Evolutionary conservation across 2,888 invertebrate genomes (phyloP), one percentile per base, ranked within the genome.

Genomic region (Scaptomyza caliginosa): DNA sequence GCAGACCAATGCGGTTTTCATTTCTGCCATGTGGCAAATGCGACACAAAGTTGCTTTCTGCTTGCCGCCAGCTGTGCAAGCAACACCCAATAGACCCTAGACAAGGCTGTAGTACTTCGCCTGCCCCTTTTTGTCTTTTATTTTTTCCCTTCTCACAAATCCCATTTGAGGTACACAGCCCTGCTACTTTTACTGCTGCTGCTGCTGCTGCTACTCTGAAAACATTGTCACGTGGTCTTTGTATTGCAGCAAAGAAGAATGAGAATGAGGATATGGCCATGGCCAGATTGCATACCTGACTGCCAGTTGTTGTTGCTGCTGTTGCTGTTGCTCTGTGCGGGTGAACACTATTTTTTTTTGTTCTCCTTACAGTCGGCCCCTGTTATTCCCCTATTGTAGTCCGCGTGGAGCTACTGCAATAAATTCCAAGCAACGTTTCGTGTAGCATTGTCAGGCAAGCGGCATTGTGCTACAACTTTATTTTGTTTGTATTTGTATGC

Each of bases 141-240:
- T 32, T 21, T 5, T 28, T 23, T 10, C 38, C 19, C 43, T 21
- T 24, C 56, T 8, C 19, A 38, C 51, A 52, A 57, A 57, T 43
- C 48, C 66, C 38, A 52, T 57, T 57, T 32, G 32, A 52, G 34
- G 24, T 30, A 30, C 38, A 19, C 4, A 3, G 8, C 48, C 19
- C 4, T 17, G 17, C n/a, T 30, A n/a, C 6, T 17, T n/a, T 21
- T 30, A 2, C 10, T n/a, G n/a, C n/a, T n/a, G 36, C 38, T 11
- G 19, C 5, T 30, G 32, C 24, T 59, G 48, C 34, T 58, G 39
- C 42, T 62, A 32, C 45, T 68, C 69, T 56, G 38, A 67, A 84
- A 75, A 84, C 86, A 84, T 86, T 83, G 84, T 84, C 86, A 86
- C 85, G 86, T 83, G 82, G 80, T 84, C 81, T 83, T 81, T 74